Evolutionary conservation across 2,888 invertebrate species (phyloP), one percentile per base, ranked within the genome.

Genomic region (Mythimna ferrago): DNA sequence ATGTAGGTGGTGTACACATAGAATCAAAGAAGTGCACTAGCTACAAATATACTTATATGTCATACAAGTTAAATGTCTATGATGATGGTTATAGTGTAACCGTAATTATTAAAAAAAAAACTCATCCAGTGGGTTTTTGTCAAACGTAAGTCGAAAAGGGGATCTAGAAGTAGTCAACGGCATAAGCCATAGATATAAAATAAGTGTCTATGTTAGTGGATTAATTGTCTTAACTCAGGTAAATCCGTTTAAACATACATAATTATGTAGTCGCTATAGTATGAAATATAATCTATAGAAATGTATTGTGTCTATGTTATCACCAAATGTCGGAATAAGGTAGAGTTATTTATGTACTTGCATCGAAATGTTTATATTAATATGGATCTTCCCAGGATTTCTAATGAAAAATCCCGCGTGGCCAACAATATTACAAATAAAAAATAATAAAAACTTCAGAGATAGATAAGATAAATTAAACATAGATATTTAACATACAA

Each of bases 231-330:
- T 16, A 19, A 21, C n/a, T 56, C 19, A 11, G 11, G 67, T 54
- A 66, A 16, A 21, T 32, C 32, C n/a, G 2, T 66, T 14, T 14
- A 14, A n/a, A 32, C 6, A 53, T 19, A 48, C 48, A 26, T 53
- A 53, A 7, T n/a, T n/a, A 57, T 38, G 38, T 38, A 41, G 41
- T 11, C 7, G 5, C 14, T 48, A 38, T 11, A 57, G 35, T n/a
- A 26, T 26, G 19, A 70, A 57, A 26, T 60, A 5, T 70, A 70
- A 48, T 58, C 48, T 16, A 58, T 41, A 71, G 16, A 6, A 58
- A 58, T n/a, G n/a, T 41, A 21, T 61, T 38, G n/a, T 58, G 71
- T 71, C 71, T 38, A 57, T 70, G n/a, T 54, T 73, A 51, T 74
- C 19, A 41, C 32, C 26, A 26, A 26, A 26, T 26, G 26, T 26